Evolutionary conservation across 2,797 vertebrate species (phyloP).

Genomic region (Sebastes nivosus): DNA sequence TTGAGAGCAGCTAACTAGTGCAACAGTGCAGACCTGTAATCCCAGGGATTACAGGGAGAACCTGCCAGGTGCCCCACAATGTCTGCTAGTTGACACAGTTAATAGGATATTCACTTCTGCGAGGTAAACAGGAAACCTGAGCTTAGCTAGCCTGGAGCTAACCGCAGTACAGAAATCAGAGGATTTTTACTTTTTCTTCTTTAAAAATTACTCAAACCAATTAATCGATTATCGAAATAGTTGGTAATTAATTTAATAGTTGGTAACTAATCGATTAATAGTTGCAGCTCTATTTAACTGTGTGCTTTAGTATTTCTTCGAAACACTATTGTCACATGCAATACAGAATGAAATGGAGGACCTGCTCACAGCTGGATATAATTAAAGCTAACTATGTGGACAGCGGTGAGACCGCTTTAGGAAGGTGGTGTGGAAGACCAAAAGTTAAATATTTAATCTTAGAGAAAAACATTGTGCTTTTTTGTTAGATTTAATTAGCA

Average conservation of each 20-base stretch:
- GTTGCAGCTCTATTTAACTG: background rate
- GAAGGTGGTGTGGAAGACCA: constrained; percentile 1
- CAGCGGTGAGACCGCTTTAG: background rate
- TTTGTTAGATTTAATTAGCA: background rate
- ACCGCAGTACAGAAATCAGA: background rate
- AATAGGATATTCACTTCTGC: constrained; percentile 47
- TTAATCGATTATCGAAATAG: background rate
- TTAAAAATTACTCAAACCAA: background rate
- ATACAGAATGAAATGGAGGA: background rate
- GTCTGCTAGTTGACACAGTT: constrained; percentile 57
- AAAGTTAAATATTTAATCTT: background rate
- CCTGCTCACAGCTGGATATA: constrained; percentile 25
- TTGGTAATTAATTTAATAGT: too few relatives aligned
- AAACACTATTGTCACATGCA: background rate
- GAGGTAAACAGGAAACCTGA: constrained; percentile 60
- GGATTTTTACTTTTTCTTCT: too few relatives aligned
- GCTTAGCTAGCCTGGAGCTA: constrained; percentile 29
- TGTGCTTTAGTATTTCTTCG: background rate
- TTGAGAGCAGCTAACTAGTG: constrained; percentile 31
- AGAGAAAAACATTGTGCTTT: background rate
- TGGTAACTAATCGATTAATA: background rate
- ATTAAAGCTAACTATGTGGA: constrained; percentile 1
- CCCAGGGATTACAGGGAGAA: constrained; percentile 65
- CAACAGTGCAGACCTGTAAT: constrained; percentile 44
- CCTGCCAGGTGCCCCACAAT: constrained; percentile 58